Evolutionary conservation across 2,113 vertebrate genomes (phyloP).

Genomic region (Guaruba guarouba): DNA sequence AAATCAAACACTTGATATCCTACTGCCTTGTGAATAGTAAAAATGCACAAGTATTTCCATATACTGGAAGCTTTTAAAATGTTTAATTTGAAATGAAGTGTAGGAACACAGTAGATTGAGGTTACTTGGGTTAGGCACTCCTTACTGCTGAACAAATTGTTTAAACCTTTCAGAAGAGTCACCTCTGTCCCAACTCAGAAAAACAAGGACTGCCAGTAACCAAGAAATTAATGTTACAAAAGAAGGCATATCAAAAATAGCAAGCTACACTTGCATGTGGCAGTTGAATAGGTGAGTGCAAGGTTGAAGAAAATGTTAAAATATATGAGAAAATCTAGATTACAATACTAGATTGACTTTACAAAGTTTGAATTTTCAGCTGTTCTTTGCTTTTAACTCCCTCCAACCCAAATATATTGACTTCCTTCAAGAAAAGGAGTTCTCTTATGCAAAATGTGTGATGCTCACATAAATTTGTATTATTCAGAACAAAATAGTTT

Average conservation of each 20-base stretch:
- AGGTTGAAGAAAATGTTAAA: constrained; percentile 57
- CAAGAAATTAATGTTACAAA: constrained; percentile 63
- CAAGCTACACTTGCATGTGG: constrained; percentile 73
- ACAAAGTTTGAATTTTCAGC: constrained; percentile 60
- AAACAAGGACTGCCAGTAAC: constrained; percentile 69
- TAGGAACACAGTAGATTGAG: constrained; percentile 59
- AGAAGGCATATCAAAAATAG: constrained; percentile 50
- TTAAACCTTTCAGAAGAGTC: constrained; percentile 21
- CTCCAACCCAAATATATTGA: constrained; percentile 41
- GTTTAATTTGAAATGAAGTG: constrained; percentile 57
- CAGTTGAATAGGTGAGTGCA: constrained; percentile 64
- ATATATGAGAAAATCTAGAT: constrained; percentile 48
- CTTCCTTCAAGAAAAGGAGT: constrained; percentile 64
- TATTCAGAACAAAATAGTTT: constrained; percentile 77
- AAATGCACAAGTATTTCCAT: constrained; percentile 30
- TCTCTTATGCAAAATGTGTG: constrained; percentile 64
- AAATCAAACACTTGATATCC: constrained; percentile 8
- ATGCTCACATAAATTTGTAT: constrained; percentile 70
- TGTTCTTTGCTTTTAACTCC: constrained; percentile 66
- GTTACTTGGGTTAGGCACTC: constrained; percentile 61
- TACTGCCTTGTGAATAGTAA: constrained; percentile 40
- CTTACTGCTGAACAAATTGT: constrained; percentile 50
- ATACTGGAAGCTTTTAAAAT: constrained; percentile 49
- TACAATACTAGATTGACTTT: constrained; percentile 66
- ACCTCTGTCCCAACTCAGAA: constrained; percentile 49